Percentiles rank a stretch among this genome's conserved stretches.
Evolutionary conservation across 2,113 vertebrate species (phyloP).

Genomic region (Megaceryle maxima): DNA sequence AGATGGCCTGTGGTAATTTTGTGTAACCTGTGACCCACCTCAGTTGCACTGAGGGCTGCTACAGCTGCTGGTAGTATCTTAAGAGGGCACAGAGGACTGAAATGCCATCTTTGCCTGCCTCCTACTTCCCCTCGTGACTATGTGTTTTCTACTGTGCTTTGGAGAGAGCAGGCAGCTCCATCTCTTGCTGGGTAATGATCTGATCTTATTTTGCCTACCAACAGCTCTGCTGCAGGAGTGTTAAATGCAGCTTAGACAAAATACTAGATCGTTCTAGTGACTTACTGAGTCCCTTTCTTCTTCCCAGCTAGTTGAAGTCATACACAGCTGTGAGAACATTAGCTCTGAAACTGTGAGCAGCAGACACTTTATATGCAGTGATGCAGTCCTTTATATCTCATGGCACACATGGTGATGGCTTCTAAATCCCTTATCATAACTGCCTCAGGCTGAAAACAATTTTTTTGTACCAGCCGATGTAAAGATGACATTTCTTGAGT

Average conservation of each 20-base stretch:
- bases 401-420: neutral
- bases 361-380: neutral
- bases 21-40: neutral
- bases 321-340: slow-evolving; percentile 10
- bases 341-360: neutral
- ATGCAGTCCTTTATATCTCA: neutral
- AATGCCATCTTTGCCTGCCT: neutral
- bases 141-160: neutral
- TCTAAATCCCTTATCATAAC: slow-evolving; percentile 64
- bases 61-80: neutral
- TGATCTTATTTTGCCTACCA: neutral
- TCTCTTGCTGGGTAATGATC: neutral
- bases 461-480: slow-evolving; percentile 27
- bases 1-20: neutral
- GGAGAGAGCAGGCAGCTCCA: neutral
- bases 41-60: neutral
- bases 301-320: neutral
- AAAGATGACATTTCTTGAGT: slow-evolving; percentile 66
- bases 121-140: neutral
- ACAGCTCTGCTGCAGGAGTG: neutral
- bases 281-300: neutral
- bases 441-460: slow-evolving; percentile 49
- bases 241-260: slow-evolving; percentile 12
- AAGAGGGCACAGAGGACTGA: neutral
- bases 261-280: neutral